Evolutionary conservation across 2,113 vertebrate species (phyloP), one percentile per base, ranked within the genome.

Genomic region (Protobothrops mucrosquamatus): DNA sequence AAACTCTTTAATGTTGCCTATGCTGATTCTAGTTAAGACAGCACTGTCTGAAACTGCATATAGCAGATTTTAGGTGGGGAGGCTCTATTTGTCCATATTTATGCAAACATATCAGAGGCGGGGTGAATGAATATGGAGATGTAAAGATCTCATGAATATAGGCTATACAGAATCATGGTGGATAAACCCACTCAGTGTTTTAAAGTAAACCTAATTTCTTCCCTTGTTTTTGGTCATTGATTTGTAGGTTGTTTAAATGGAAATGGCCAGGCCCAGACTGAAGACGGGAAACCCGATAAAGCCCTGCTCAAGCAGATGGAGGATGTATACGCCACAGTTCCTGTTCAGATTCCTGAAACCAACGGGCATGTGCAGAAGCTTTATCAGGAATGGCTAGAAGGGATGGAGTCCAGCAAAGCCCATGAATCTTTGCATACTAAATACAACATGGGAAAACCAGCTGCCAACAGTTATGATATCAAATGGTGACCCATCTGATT

Each of bases 361-460:
- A 99, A 98, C 59, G 15, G 96, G 0, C 95, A 95, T 0, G 95
- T 99, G 26, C 98, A 98, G 81, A 98, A 96, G 93, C 97, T 99
- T 81, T 99, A 99, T 96, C 98, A 97, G 94, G 98, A 98, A 95
- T 99, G 99, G 99, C 98, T 99, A 92, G 97, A 98, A 22, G 99
- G 99, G 20, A 95, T 97, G 12, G 98, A 98, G 95, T 98, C 99
- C 0, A 95, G 87, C 6, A 97, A 97, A 61, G 98, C 95, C 10
- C 97, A 95, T 91, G 97, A 98, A 4, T 97, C 98, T 56, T 97
- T 99, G 54, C 99, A 98, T 95, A 99, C 98, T 4, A 96, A 97
- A 0, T 98, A 98, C 95, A 97, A 92, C 59, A 94, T 96, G 95
- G 94, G 94, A 0, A 96, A 87, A 87, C 96, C 92, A 18, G 91